These are phyloP conservation scores for Sebastes minor DNA, from an alignment of 2,797 vertebrate species.

Conservation along the genomic window DNA sequence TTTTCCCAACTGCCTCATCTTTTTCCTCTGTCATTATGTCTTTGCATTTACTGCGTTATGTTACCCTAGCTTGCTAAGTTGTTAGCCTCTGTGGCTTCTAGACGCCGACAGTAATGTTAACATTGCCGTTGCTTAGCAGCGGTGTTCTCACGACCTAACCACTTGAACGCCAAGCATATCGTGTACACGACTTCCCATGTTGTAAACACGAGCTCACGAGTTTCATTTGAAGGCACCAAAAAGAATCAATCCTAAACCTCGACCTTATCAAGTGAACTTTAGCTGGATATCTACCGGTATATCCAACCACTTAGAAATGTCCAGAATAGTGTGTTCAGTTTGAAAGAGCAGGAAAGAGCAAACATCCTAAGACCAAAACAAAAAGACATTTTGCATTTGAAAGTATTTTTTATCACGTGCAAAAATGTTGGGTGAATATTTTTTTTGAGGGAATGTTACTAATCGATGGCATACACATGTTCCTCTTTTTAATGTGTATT, in stretches of 20 bases:
- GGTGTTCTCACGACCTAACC: too few species aligned
- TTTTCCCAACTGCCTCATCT: too few species aligned
- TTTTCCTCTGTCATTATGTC: too few species aligned
- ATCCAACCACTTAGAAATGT: background rate
- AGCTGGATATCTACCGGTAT: background rate
- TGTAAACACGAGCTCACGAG: too few species aligned
- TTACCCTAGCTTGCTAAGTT: too few species aligned
- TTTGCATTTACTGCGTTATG: too few species aligned
- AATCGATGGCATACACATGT: slow-evolving; percentile 2
- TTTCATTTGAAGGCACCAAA: too few species aligned
- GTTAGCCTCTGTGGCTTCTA: too few species aligned
- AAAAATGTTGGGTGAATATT: background rate
- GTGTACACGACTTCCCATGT: too few species aligned
- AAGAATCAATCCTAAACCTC: background rate
- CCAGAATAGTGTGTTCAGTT: background rate
- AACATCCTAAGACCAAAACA: slow-evolving; percentile 20
- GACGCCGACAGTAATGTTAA: too few species aligned
- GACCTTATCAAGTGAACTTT: background rate
- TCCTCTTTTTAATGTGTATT: slow-evolving; percentile 38
- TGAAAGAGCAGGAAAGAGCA: background rate
- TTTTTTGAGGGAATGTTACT: slow-evolving; percentile 28
- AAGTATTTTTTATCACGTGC: slow-evolving; percentile 4
- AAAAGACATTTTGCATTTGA: background rate
- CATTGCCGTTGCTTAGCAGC: too few species aligned
- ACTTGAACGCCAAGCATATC: too few species aligned